phyloP scores from a whole-genome alignment of 2,888 invertebrate genomes.

The Onthophagus sagittarius region DNA sequence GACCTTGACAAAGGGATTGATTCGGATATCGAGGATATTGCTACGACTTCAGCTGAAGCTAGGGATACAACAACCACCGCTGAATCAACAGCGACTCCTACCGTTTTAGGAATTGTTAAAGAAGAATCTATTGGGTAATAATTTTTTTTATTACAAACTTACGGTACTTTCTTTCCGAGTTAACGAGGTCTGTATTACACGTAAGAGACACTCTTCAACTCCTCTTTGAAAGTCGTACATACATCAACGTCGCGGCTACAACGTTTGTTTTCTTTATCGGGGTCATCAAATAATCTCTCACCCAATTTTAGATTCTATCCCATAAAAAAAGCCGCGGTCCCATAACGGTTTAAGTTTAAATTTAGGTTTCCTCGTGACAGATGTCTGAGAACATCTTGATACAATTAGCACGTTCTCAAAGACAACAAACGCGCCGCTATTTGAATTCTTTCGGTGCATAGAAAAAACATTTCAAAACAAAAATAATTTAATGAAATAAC shows the following conservation, averaged over 20 bases:
- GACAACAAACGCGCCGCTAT: neutral
- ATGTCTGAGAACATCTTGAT: neutral
- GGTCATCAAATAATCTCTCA: neutral
- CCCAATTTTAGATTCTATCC: neutral
- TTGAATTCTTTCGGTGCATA: too few relatives aligned
- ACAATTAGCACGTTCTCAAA: neutral
- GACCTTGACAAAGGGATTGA: constrained; percentile 88
- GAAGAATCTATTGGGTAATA: constrained; percentile 41
- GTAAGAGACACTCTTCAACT: too few relatives aligned
- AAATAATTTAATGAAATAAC: too few relatives aligned
- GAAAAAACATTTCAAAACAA: too few relatives aligned
- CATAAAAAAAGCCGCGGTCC: neutral
- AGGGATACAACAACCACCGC: constrained; percentile 40
- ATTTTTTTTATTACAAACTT: neutral
- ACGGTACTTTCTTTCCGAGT: neutral
- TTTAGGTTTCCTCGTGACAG: neutral
- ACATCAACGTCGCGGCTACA: neutral
- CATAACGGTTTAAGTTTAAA: neutral
- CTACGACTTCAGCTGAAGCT: constrained; percentile 55
- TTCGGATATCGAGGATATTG: constrained; percentile 83
- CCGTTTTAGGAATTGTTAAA: constrained; percentile 45
- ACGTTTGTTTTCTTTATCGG: neutral
- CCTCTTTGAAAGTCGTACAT: neutral
- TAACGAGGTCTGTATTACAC: neutral
- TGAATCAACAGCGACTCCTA: constrained; percentile 47